Conservation (phyloP, 2,113 vertebrate genomes). For the Misgurnus anguillicaudatus region DNA sequence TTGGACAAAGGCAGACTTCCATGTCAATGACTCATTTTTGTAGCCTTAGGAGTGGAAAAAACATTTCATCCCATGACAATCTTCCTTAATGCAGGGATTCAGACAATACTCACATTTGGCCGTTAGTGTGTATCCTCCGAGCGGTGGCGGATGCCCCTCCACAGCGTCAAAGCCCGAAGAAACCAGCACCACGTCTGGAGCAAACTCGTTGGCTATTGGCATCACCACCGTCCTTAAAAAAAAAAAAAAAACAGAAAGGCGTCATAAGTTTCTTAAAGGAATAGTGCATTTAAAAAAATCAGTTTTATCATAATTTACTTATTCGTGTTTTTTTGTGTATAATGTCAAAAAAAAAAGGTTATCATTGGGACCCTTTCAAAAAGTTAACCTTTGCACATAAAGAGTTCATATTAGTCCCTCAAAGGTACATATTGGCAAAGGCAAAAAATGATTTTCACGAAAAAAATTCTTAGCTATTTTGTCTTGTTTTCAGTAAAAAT, state of each 20-base stretch:
- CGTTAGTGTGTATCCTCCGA: conserved; percentile 91
- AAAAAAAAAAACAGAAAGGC: conserved; percentile 10
- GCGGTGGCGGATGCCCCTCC: conserved; percentile 89
- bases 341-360: no score
- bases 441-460: no score
- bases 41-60: background rate
- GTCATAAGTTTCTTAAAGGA: background rate
- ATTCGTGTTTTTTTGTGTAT: background rate
- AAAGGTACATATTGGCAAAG: no score
- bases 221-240: conserved; percentile 88
- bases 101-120: conserved; percentile 86
- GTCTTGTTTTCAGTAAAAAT: no score
- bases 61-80: background rate
- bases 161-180: conserved; percentile 94
- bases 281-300: background rate
- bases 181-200: conserved; percentile 92
- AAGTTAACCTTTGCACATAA: no score
- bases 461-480: no score
- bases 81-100: background rate
- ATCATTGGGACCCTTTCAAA: no score
- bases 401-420: no score
- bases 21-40: conserved; percentile 32
- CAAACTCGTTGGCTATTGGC: conserved; percentile 93
- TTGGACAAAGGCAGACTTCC: conserved; percentile 8
- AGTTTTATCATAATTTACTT: background rate